Percentiles rank a stretch among this genome's conserved stretches.
Conservation (phyloP, 2,113 vertebrate genomes). For the Puma concolor region DNA sequence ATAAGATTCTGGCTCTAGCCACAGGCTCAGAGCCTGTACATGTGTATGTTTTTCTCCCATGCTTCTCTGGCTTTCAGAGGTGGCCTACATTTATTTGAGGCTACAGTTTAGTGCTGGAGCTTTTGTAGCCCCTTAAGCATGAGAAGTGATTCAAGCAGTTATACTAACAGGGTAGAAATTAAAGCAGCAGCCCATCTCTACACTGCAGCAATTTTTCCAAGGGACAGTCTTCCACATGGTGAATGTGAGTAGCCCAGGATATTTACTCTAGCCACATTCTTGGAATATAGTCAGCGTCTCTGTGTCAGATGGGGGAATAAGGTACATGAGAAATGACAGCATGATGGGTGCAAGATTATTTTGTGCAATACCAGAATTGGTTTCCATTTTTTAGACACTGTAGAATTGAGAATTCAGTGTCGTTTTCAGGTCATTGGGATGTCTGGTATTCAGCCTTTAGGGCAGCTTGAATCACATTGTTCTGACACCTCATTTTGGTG, state of each 20-base stretch:
- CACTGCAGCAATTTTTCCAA: not conserved
- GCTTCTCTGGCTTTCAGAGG: not conserved
- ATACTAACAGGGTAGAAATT: not conserved
- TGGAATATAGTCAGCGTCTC: not conserved
- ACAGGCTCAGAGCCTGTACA: not conserved
- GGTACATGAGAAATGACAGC: not conserved
- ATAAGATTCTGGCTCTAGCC: not conserved
- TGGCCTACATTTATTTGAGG: not conserved
- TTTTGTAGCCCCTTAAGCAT: not conserved
- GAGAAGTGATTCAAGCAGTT: not conserved
- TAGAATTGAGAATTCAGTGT: slow-evolving; percentile 31
- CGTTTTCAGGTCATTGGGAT: not conserved
- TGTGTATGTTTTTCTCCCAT: not conserved
- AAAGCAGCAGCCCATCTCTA: not conserved
- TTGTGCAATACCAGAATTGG: not conserved
- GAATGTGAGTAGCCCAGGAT: not conserved
- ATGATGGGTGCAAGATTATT: not conserved
- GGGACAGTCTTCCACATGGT: not conserved
- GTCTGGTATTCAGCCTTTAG: not conserved
- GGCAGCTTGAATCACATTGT: not conserved
- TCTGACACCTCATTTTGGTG: not conserved
- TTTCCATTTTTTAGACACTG: not conserved
- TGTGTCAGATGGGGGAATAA: not conserved
- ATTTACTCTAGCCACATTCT: not conserved
- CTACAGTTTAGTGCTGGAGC: not conserved